These are phyloP conservation scores for Cyanoderma ruficeps DNA, from an alignment of 2,113 vertebrate genomes.

Conservation along the genomic window DNA sequence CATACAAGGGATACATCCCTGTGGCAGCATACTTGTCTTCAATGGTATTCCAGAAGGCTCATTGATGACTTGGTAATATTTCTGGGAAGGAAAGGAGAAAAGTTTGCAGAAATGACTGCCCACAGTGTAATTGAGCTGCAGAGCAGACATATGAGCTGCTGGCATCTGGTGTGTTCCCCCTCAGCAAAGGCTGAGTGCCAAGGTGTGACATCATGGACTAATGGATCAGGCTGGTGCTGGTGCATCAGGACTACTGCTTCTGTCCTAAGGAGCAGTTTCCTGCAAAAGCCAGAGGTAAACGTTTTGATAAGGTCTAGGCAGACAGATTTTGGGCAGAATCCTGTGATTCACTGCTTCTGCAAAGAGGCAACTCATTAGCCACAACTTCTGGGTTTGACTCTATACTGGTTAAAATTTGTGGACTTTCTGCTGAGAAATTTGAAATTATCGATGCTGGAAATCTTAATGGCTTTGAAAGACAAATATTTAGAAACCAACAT, in stretches of 20 bases:
- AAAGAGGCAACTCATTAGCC: background rate
- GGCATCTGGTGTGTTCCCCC: background rate
- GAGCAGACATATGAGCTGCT: background rate
- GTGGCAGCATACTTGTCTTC: background rate
- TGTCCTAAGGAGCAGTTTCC: background rate
- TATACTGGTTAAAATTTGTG: background rate
- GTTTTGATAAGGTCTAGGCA: background rate
- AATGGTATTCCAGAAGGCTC: background rate
- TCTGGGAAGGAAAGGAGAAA: background rate
- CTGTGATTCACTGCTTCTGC: background rate
- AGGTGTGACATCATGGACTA: background rate
- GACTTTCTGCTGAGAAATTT: background rate
- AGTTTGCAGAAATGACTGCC: background rate
- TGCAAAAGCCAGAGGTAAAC: background rate
- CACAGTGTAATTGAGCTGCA: rapidly evolving
- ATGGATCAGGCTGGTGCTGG: background rate
- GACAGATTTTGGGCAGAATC: background rate
- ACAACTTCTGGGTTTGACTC: background rate
- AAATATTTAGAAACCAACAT: background rate
- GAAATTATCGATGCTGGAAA: background rate
- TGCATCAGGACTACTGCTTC: background rate
- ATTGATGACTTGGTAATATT: background rate
- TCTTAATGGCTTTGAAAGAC: background rate
- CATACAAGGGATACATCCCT: rapidly evolving
- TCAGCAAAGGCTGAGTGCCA: background rate